Evolutionary conservation across 2,888 invertebrate genomes (phyloP), one percentile per base, ranked within the genome.

Genomic region (Xanthorhoe spadicearia): DNA sequence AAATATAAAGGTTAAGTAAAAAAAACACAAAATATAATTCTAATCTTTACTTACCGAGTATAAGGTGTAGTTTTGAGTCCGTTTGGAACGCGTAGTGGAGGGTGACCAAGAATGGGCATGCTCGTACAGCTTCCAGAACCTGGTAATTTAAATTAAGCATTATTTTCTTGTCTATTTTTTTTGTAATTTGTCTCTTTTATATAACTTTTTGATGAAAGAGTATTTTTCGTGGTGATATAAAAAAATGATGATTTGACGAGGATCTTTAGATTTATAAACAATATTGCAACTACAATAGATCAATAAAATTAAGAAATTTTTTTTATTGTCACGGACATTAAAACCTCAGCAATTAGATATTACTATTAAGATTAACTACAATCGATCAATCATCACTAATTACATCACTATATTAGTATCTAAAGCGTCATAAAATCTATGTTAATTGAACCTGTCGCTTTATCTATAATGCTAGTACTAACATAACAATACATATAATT

Each of bases 51-150:
- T 95, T 92, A 99, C 99, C 99, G 84, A 99, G 95, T 78, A 99
- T 98, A 77, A 99, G 96, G 93, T 99, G 98, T 74, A 99, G 95
- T 92, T 99, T 99, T 61, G 98, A 96, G 82, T 99, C 98, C 8
- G 99, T 98, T 93, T 99, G 99, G 94, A 99, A 99, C 85, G 99
- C 99, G 91, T 99, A 99, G 92, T 98, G 98, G 74, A 99, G 95
- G 48, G 98, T 98, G 78, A 99, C 99, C 74, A 99, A 95, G 93
- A 99, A 99, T 60, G 99, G 99, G 83, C 98, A 97, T 86, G 97
- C 97, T 74, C 98, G 95, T 69, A 99, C 97, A 59, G 98, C 97
- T 90, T 99, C 99, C 75, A 99, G 94, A 68, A 99, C 99, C 95
- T 95, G 79, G 68, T 79, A 83, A 28, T n/a, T 54, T 32, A 18